Base-by-base conservation (phyloP, 1,140 invertebrate genomes). In the Neuroterus valhalla region DNA sequence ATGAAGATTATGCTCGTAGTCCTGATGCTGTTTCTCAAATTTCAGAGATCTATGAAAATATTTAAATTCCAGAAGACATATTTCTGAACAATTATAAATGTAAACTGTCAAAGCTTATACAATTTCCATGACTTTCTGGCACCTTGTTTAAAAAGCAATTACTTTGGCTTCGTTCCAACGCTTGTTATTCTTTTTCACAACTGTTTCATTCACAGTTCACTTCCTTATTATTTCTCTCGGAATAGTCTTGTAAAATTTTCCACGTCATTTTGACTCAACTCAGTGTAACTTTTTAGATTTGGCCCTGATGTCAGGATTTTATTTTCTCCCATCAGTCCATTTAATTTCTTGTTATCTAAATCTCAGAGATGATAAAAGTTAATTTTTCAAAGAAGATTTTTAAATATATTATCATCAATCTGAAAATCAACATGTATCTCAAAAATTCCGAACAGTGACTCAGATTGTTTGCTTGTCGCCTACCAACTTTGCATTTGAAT, bases 161-260 rank as follows among this genome's bases (percentile, higher is more conserved):
- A 43, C 38, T 70, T 48, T 48, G 55, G 55, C 45, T 43, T 15
- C 23, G 46, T 70, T 48, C 68, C 68, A 70, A 70, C 26, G 31
- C 48, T 55, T 55, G 14, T 62, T 62, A 15, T 62, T 62, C 55
- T 62, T 38, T 62, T 62, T 62, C n/a, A 62, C 19, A 26, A 38
- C 55, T 15, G 14, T n/a, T 62, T 62, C 55, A 62, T 62, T 62
- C 55, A 62, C 55, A 62, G 23, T 62, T 62, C 55, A 38, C 55
- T 62, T 62, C 55, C 55, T 62, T 62, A 23, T 62, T 62, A 15
- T 62, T 62, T 31, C 31, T 23, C 26, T 31, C 55, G 31, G 23
- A 26, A 62, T 15, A 26, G 14, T 26, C 23, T 26, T 15, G 14
- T 62, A 31, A 31, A n/a, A 38, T 62, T 62, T n/a, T 12, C 12